Evolutionary conservation across 2,888 invertebrate genomes (phyloP), one percentile per base, ranked within the genome.

Genomic region (Deilephila porcellus): DNA sequence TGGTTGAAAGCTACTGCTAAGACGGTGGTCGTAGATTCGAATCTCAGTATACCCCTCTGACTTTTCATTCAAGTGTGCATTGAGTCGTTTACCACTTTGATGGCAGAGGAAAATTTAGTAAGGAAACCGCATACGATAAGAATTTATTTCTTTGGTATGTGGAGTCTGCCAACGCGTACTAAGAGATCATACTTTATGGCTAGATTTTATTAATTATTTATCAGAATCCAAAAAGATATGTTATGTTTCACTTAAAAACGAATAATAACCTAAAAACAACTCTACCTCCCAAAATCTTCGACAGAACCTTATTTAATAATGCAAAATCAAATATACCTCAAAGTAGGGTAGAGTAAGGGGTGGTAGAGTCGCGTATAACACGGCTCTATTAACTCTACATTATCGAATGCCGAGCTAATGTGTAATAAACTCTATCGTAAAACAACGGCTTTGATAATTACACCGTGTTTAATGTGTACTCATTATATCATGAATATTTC

Each of bases 321-420:
- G n/a, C 56, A 17, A 56, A 56, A 56, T n/a, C 56, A n/a, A 14
- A 5, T 56, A 19, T n/a, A 19, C 53, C 53, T 5, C 19, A 19
- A n/a, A n/a, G n/a, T n/a, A n/a, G 5, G 56, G n/a, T n/a, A 56
- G n/a, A 56, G 56, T n/a, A n/a, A 8, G 17, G 45, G 45, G 17
- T 7, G 56, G 56, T n/a, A 56, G 56, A 56, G 19, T 56, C n/a
- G 6, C 56, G 45, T 45, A 7, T 8, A 45, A 56, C 56, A n/a
- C 56, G 56, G 17, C 63, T 17, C 63, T 63, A 63, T 63, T 63
- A 63, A 34, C 63, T 63, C 63, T 63, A 63, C 63, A 63, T 63
- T 63, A 63, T 56, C 56, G 56, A n/a, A 56, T 56, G n/a, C 34
- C 63, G 11, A 4, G 37, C 32, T 62, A 63, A 63, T 63, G n/a